A percentile compares a stretch with the other conserved stretches of the same genome.
Evolutionary conservation across 1,140 invertebrate species (phyloP).

Genomic region (Ctenoplectra terminalis): DNA sequence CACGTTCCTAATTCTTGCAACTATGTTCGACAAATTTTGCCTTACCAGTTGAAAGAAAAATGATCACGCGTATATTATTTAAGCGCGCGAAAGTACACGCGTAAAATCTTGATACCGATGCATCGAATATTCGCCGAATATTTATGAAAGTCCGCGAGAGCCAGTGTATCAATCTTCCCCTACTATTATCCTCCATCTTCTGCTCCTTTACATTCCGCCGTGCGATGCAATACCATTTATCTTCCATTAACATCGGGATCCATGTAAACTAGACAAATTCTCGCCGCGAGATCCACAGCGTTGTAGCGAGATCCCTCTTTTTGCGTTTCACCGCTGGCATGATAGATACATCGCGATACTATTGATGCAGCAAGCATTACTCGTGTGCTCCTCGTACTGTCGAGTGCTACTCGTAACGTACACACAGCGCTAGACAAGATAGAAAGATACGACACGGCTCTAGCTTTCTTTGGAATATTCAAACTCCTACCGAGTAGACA

Average conservation of each 20-base stretch:
- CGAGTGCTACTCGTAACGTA: conserved; percentile 35
- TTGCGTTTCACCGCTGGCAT: conserved; percentile 22
- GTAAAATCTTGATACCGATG: not conserved
- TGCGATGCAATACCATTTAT: conserved; percentile 38
- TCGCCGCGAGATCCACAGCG: conserved; percentile 9
- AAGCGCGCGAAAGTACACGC: not conserved
- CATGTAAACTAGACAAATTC: conserved; percentile 49
- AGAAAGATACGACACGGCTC: not conserved
- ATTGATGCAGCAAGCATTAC: conserved; percentile 51
- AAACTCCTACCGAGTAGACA: not conserved
- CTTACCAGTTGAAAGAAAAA: too few relatives aligned
- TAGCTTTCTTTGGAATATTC: not conserved
- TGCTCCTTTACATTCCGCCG: conserved; percentile 26
- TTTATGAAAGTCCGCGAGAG: conserved; percentile 32
- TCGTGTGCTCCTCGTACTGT: conserved; percentile 27
- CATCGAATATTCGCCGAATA: conserved; percentile 18
- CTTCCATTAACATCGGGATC: conserved; percentile 50
- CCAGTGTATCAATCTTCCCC: conserved; percentile 35
- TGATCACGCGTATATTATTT: not conserved
- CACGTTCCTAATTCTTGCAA: not conserved
- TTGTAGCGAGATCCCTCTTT: conserved; percentile 5
- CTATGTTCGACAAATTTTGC: not conserved
- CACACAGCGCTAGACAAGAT: not conserved
- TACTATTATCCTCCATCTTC: not conserved
- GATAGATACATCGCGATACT: conserved; percentile 58